Conservation (phyloP, 2,797 vertebrate genomes). For the Peromyscus eremicus region DNA sequence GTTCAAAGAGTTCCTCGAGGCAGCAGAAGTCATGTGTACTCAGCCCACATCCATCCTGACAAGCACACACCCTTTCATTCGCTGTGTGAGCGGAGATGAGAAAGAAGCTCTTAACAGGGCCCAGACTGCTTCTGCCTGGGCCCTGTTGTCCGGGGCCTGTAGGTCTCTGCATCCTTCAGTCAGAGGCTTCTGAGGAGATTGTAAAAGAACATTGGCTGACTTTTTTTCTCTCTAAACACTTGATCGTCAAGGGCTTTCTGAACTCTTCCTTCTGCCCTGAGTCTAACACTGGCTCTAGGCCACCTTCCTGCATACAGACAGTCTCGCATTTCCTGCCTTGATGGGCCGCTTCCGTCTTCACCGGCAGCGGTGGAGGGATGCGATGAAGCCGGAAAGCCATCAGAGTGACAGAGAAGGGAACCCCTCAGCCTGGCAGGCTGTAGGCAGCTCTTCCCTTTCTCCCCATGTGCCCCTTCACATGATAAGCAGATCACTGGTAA, state of each 20-base stretch:
- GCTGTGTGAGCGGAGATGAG: background rate
- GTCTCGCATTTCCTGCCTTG: rapidly evolving
- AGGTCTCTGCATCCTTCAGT: background rate
- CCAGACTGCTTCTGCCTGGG: background rate
- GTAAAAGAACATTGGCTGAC: background rate
- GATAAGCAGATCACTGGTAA: background rate
- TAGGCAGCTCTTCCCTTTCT: background rate
- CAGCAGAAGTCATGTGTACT: background rate
- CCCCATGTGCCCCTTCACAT: background rate
- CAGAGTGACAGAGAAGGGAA: background rate
- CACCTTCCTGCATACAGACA: background rate
- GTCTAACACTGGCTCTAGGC: background rate
- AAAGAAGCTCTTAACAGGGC: background rate
- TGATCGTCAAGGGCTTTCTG: constrained; percentile 16
- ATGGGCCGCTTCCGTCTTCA: background rate
- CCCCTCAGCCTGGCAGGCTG: rapidly evolving
- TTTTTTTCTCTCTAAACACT: background rate
- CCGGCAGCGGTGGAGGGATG: background rate
- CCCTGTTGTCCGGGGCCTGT: background rate
- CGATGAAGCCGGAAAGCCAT: background rate
- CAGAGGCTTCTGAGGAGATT: background rate
- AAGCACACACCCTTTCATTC: background rate
- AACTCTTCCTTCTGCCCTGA: background rate
- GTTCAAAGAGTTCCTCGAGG: background rate
- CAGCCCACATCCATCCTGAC: background rate